phyloP scores from a whole-genome alignment of 2,113 vertebrate species.

The Takifugu flavidus region DNA sequence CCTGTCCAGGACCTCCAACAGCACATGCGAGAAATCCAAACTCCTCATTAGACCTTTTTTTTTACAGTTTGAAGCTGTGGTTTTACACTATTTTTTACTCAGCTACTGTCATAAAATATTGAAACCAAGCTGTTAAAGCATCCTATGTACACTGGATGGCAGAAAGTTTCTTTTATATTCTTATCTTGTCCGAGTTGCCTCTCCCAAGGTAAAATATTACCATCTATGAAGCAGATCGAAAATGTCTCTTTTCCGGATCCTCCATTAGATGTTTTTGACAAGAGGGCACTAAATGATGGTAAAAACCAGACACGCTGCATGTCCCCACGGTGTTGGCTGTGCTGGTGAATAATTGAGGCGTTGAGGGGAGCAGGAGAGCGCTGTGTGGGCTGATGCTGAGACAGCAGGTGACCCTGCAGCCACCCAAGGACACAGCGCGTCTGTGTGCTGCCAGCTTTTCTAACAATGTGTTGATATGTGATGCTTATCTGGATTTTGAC shows the following conservation, averaged over 20 bases:
- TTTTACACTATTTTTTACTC: too few species aligned
- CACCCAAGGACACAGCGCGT: conserved; percentile 55
- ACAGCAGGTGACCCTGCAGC: conserved; percentile 68
- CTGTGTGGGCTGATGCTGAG: conserved; percentile 61
- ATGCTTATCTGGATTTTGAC: neutral
- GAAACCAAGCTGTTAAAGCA: too few species aligned
- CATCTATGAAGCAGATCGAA: too few species aligned
- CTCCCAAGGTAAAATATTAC: conserved; percentile 25
- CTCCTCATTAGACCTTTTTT: too few species aligned
- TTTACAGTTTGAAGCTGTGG: too few species aligned
- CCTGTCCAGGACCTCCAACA: conserved; percentile 15
- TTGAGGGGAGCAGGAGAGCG: conserved; percentile 43
- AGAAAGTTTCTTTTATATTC: too few species aligned
- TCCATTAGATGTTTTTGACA: too few species aligned
- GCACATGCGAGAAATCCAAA: conserved; percentile 4
- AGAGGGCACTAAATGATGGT: neutral
- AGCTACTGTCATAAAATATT: too few species aligned
- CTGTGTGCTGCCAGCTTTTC: neutral
- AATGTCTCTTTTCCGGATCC: too few species aligned
- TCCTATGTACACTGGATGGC: too few species aligned
- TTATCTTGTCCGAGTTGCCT: conserved; percentile 3
- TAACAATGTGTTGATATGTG: neutral
- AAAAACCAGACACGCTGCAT: conserved; percentile 31
- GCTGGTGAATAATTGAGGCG: conserved; percentile 74
- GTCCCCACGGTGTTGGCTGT: conserved; percentile 42